Base-by-base conservation (phyloP, 2,797 vertebrate genomes). In the Acanthiza pusilla region DNA sequence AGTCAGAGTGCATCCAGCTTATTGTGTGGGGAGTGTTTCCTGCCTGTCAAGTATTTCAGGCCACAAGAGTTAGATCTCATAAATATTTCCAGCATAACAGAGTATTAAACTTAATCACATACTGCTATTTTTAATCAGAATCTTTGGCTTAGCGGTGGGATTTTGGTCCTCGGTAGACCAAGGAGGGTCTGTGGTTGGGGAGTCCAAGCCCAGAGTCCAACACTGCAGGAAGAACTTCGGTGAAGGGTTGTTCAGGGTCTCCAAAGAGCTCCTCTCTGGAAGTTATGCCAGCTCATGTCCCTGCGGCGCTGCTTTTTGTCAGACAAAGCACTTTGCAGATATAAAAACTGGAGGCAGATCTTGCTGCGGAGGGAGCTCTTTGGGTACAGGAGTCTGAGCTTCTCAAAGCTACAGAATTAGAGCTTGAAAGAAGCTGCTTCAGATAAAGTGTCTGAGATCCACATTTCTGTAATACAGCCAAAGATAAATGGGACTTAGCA, bases 241-340 rank as follows among this genome's bases (percentile, higher is more conserved):
- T 29, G 77, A 81, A 63, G 45, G 21, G 21, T 6, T 72, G 29
- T 65, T 78, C 29, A 61, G 75, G 29, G 60, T 14, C 85, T 81
- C 74, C 68, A 66, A 34, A 67, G 76, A 81, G 27, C 48, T 91
- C 7, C 53, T 34, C 68, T 73, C 29, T 60, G 71, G 20, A 63
- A 40, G 15, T 51, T 61, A 22, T 1, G 11, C 43, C 60, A 79
- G 48, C 42, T 60, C 54, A 3, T 63, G 63, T 92, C 66, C 83
- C 71, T 40, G 13, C 19, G 63, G 19, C 51, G 74, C 50, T 91
- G 91, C 58, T 76, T 91, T 94, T 81, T 92, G 82, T 63, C 55
- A 74, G 84, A 57, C 54, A 88, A 32, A 85, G 51, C 61, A 16
- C 60, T 78, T 87, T 65, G 65, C 50, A 73, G 63, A 68, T 34